These are phyloP conservation scores for Synaphobranchus kaupii DNA, from an alignment of 2,797 vertebrate genomes.

Conservation along the genomic window DNA sequence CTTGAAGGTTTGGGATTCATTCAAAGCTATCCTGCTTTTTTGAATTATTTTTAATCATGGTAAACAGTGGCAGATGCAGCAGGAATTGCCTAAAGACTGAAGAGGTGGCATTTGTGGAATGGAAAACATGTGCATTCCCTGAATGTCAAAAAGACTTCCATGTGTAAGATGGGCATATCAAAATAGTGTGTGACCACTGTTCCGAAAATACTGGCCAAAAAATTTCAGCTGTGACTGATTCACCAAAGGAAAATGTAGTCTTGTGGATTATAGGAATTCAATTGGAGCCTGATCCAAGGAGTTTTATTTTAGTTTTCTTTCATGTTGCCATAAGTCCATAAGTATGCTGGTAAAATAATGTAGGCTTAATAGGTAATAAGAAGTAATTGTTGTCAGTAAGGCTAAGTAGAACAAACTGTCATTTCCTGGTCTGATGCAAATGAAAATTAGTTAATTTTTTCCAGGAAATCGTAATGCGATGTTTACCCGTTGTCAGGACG, in stretches of 20 bases:
- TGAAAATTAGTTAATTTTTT: conserved; percentile 58
- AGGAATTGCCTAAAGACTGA: conserved; percentile 56
- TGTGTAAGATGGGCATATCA: conserved; percentile 57
- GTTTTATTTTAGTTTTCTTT: conserved; percentile 15
- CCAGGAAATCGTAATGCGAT: conserved; percentile 46
- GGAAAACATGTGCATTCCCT: conserved; percentile 59
- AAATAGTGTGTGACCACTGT: conserved; percentile 51
- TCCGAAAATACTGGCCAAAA: conserved; percentile 40
- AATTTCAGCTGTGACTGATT: conserved; percentile 30
- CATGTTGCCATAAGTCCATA: background rate
- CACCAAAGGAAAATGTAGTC: conserved; percentile 34
- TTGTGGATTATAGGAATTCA: conserved; percentile 9
- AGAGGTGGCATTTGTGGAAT: conserved; percentile 59
- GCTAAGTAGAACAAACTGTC: conserved; percentile 23
- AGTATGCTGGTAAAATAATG: background rate
- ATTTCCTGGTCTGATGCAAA: conserved; percentile 28
- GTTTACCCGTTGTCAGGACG: conserved; percentile 54
- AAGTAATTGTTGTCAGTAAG: conserved; percentile 29
- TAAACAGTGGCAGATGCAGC: conserved; percentile 53
- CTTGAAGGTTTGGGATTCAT: conserved; percentile 37
- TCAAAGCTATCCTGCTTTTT: conserved; percentile 41
- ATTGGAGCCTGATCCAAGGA: background rate
- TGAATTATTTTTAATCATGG: conserved; percentile 29
- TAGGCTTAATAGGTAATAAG: background rate
- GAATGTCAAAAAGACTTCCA: conserved; percentile 67